A percentile compares a stretch with the other conserved stretches of the same genome.
phyloP scores from a whole-genome alignment of 2,797 vertebrate genomes.

The Silurus aristotelis region DNA sequence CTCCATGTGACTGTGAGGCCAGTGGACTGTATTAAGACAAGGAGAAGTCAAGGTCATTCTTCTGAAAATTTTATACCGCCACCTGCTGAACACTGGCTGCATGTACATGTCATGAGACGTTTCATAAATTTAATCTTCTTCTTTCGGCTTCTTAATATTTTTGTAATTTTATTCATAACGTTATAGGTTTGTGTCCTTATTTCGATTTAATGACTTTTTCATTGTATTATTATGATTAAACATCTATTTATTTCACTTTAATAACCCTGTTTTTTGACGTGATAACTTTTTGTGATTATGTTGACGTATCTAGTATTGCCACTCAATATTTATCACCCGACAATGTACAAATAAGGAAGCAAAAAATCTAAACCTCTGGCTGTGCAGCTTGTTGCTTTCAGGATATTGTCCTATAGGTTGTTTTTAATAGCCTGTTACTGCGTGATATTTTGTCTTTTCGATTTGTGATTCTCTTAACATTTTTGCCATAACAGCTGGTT shows the following conservation, averaged over 20 bases:
- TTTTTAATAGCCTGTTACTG: neutral
- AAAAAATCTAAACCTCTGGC: neutral
- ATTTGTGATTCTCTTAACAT: neutral
- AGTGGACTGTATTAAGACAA: neutral
- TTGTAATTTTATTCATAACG: no score
- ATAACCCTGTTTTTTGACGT: neutral
- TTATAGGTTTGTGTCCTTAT: neutral
- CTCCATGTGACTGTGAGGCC: neutral
- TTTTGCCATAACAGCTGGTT: neutral
- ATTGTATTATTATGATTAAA: neutral
- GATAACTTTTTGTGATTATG: neutral
- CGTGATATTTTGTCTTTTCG: neutral
- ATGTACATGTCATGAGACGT: no score
- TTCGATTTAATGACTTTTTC: neutral
- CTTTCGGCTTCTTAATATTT: no score
- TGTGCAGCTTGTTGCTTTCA: neutral
- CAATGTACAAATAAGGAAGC: neutral
- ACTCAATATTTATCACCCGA: neutral
- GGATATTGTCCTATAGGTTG: no score
- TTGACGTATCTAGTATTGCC: neutral
- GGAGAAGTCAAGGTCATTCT: slow-evolving; percentile 11
- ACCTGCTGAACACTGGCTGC: slow-evolving; percentile 39
- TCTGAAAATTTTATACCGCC: slow-evolving; percentile 31
- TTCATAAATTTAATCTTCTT: neutral
- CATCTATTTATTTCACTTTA: neutral